Percentiles rank a stretch among this genome's conserved stretches.
These are phyloP conservation scores for Teinopalpus imperialis DNA, from an alignment of 2,888 invertebrate species.

Conservation along the genomic window DNA sequence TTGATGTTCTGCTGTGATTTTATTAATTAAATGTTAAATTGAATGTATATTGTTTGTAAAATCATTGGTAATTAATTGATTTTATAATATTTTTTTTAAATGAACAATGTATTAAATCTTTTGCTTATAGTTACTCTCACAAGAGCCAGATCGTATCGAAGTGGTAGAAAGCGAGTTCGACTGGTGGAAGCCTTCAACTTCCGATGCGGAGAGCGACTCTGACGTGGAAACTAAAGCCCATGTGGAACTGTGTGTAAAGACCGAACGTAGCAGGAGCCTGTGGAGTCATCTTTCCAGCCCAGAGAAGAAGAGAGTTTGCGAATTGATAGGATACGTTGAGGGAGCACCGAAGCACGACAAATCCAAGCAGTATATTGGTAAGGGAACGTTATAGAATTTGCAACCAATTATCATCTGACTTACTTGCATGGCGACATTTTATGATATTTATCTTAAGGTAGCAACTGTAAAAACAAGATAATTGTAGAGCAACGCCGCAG, in stretches of 20 bases:
- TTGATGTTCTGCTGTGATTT: no score
- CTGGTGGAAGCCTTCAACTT: constrained; percentile 68
- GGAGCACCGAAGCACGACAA: constrained; percentile 71
- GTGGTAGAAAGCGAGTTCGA: constrained; percentile 72
- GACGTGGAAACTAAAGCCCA: constrained; percentile 45
- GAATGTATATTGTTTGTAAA: no score
- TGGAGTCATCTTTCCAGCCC: constrained; percentile 85
- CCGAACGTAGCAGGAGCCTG: constrained; percentile 75
- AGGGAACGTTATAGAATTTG: no score
- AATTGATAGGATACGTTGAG: constrained; percentile 84
- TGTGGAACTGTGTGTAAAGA: constrained; percentile 76
- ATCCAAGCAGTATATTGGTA: constrained; percentile 82
- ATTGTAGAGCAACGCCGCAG: no score
- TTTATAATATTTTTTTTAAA: no score
- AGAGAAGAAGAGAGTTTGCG: constrained; percentile 82
- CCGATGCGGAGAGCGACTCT: constrained; percentile 47
- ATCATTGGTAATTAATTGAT: no score
- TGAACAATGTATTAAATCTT: not conserved
- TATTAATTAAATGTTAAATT: no score
- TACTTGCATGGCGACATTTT: no score
- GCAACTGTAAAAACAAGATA: no score
- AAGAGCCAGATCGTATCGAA: constrained; percentile 71
- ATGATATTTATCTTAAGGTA: no score
- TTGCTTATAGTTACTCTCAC: constrained; percentile 51
- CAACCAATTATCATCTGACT: no score